Base-by-base conservation (phyloP, 2,113 vertebrate genomes). In the Kryptolebias marmoratus region DNA sequence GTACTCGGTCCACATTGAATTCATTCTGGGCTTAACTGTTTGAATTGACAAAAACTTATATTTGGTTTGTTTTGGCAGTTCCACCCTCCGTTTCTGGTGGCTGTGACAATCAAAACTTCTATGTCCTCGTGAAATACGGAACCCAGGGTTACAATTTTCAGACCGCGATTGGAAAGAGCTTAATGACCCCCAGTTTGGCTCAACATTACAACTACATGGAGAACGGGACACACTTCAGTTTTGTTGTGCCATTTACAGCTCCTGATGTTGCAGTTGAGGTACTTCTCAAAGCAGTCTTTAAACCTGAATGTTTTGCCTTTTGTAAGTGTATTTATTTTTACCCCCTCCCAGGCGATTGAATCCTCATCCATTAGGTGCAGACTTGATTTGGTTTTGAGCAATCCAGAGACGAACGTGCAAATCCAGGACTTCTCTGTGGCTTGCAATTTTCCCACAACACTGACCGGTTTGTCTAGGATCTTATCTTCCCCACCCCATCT, bases 191-290 rank as follows among this genome's bases (percentile, higher is more conserved):
- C 0, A n/a, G 0, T 1, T 31, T 90, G 64, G 90, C 88, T 36
- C 36, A 81, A 56, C 60, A 86, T 2, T 93, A 92, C 27, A 0
- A 48, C 9, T 68, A 83, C 27, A 42, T 18, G 4, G 81, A 80
- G 11, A 92, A 93, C 5, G 69, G 57, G n/a, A 92, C 91, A 0
- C 90, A 94, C 54, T 81, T 90, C 49, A 79, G 62, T 28, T 45
- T 94, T 10, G 27, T 27, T 0, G 78, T 94, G 49, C 90, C 90
- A 0, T 90, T 89, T 68, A 53, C 65, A 0, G 11, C 82, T 0
- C 44, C 64, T 1, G 71, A 81, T 30, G 79, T 81, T 15, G 68
- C 12, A 0, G 75, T 81, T 64, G 90, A 93, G 91, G 92, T 92
- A 60, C 16, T 9, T 2, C 14, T 28, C 10, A 28, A 30, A n/a